Conservation (phyloP, 1,140 invertebrate species). For the Aricia agestis region DNA sequence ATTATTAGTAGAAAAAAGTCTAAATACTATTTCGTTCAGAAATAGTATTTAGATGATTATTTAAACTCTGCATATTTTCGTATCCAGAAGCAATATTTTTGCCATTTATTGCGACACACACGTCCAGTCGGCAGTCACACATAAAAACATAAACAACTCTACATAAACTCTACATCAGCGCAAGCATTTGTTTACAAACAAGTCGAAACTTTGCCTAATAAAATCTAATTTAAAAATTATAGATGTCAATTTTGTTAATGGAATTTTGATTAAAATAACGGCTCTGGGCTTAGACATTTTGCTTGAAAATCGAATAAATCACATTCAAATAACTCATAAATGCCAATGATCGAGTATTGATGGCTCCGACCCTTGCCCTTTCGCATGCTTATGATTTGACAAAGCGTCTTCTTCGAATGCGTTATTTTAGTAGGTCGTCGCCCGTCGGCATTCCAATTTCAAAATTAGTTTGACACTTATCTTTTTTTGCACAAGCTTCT, state of each 20-base stretch:
- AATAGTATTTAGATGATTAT: no score
- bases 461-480: neutral
- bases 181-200: neutral
- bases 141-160: no score
- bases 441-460: neutral
- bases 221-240: slow-evolving; percentile 2
- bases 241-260: slow-evolving; percentile 14
- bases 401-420: neutral
- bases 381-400: neutral
- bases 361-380: slow-evolving; percentile 7
- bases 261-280: slow-evolving; percentile 25
- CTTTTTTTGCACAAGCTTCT: neutral
- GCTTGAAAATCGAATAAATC: neutral
- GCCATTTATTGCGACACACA: no score
- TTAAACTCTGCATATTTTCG: no score
- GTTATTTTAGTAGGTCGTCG: neutral
- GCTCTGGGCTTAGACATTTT: slow-evolving; percentile 8
- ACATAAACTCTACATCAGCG: no score
- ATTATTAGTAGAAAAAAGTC: no score
- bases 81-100: no score
- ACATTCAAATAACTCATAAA: slow-evolving; percentile 1
- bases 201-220: neutral
- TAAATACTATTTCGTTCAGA: no score
- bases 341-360: slow-evolving; percentile 4
- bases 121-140: no score